phyloP scores from a whole-genome alignment of 1,140 invertebrate genomes.

The Diorhabda elongata region DNA sequence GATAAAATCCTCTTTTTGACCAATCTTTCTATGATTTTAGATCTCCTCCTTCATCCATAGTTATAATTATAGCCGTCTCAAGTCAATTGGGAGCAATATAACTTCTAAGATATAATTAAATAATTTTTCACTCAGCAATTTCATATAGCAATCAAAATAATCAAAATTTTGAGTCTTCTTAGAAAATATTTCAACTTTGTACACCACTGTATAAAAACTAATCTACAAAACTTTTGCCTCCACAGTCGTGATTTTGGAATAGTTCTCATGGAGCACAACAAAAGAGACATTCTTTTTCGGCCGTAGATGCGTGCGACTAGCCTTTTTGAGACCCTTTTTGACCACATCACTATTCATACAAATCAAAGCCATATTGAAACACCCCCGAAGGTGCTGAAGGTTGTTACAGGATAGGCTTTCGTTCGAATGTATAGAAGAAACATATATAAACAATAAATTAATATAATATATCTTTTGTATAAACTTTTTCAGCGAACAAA shows the following conservation, averaged over 20 bases:
- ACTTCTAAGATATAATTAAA: neutral
- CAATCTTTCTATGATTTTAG: no score
- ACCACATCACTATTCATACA: slow-evolving; percentile 32
- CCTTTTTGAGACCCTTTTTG: slow-evolving; percentile 27
- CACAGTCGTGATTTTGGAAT: neutral
- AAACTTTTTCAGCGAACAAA: no score
- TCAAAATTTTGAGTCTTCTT: neutral
- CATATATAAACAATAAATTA: no score
- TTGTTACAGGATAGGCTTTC: neutral
- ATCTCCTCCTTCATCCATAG: neutral
- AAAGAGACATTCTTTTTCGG: slow-evolving; percentile 32
- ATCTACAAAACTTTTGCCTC: neutral
- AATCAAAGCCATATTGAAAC: slow-evolving; percentile 25
- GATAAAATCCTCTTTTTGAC: no score
- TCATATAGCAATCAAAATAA: neutral
- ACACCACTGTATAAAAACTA: neutral
- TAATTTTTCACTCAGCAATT: neutral
- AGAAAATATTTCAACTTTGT: neutral
- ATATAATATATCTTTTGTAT: no score
- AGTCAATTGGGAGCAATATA: neutral
- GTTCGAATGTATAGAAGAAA: no score
- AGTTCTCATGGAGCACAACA: slow-evolving; percentile 35
- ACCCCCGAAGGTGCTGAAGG: slow-evolving; percentile 19
- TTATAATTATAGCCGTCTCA: neutral
- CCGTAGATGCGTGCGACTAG: slow-evolving; percentile 26